A percentile compares a stretch with the other conserved stretches of the same genome.
phyloP scores from a whole-genome alignment of 2,888 invertebrate species.

The Caradrina kadenii region DNA sequence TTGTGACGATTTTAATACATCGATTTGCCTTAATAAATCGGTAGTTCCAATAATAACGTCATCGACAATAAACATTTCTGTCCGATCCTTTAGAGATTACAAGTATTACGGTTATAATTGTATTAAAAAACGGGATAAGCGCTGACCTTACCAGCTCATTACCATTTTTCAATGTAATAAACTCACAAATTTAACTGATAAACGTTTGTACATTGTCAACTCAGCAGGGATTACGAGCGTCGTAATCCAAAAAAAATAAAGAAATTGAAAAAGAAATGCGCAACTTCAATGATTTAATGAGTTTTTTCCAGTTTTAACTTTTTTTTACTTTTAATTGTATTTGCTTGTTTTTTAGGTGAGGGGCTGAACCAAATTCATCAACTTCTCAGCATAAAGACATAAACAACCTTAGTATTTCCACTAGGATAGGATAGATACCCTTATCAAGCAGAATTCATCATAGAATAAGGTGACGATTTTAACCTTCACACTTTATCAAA shows the following conservation, averaged over 20 bases:
- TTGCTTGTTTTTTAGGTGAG: too few relatives aligned
- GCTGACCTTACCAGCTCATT: constrained; percentile 24
- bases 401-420: too few relatives aligned
- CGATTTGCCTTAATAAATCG: neutral
- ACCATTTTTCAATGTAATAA: constrained; percentile 40
- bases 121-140: constrained; percentile 38
- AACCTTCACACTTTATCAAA: too few relatives aligned
- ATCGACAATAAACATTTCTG: constrained; percentile 2
- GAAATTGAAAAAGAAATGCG: constrained; percentile 3
- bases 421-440: too few relatives aligned
- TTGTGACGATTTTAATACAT: neutral
- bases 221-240: constrained; percentile 39
- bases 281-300: neutral
- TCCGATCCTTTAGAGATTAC: constrained; percentile 13
- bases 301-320: too few relatives aligned
- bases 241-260: too few relatives aligned
- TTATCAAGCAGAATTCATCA: too few relatives aligned
- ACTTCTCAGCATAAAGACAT: too few relatives aligned
- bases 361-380: too few relatives aligned
- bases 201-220: constrained; percentile 41
- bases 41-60: neutral
- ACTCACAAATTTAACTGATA: constrained; percentile 31
- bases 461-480: too few relatives aligned
- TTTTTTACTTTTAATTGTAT: too few relatives aligned
- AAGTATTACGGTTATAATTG: constrained; percentile 37